Evolutionary conservation across 2,888 invertebrate genomes (phyloP).

Genomic region (Taenaris catops): DNA sequence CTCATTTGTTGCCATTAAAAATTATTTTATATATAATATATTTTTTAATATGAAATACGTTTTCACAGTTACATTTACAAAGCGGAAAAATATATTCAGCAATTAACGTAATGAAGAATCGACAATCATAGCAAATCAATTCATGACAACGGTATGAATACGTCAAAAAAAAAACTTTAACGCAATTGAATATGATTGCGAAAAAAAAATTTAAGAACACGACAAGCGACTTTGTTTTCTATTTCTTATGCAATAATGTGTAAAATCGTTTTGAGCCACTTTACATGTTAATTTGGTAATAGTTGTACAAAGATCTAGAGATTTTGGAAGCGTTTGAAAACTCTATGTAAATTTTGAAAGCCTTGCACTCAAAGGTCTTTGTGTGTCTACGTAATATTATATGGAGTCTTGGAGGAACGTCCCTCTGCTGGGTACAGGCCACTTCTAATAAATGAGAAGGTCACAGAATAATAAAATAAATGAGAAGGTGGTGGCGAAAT

Average conservation of each 20-base stretch:
- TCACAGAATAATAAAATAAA: no score
- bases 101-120: constrained; percentile 35
- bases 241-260: constrained; percentile 5
- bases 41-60: constrained; percentile 14
- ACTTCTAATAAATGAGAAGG: no score
- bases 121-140: constrained; percentile 56
- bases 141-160: constrained; percentile 36
- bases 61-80: constrained; percentile 14
- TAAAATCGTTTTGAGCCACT: background rate
- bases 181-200: constrained; percentile 21
- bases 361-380: no score
- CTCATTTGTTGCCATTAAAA: no score
- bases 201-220: no score
- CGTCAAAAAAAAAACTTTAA: constrained; percentile 35
- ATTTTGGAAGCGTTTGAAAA: constrained; percentile 7
- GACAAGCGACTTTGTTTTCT: constrained; percentile 29
- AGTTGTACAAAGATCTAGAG: constrained; percentile 1
- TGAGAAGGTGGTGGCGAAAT: no score
- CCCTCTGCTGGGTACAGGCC: no score
- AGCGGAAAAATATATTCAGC: constrained; percentile 17
- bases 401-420: no score
- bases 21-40: no score
- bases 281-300: constrained; percentile 7
- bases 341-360: no score
- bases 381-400: no score